A percentile compares a stretch with the other conserved stretches of the same genome.
phyloP scores from a whole-genome alignment of 2,888 invertebrate genomes.

The Eristalinus sepulchralis region DNA sequence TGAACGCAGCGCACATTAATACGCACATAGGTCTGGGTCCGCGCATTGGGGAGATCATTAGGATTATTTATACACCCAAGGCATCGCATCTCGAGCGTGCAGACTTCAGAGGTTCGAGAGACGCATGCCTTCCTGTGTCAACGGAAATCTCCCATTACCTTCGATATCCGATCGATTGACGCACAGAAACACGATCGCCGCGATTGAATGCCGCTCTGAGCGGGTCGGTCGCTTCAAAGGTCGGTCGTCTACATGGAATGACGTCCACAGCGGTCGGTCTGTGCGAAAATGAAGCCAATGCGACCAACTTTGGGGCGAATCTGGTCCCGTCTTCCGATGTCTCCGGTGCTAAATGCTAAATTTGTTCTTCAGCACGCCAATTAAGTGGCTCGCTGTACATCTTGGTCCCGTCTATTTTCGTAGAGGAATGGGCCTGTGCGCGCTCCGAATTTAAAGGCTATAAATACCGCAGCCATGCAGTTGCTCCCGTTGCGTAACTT shows the following conservation, averaged over 20 bases:
- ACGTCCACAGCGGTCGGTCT: slow-evolving; percentile 28
- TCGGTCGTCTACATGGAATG: slow-evolving; percentile 48
- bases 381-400: slow-evolving; percentile 39
- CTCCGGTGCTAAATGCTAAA: slow-evolving; percentile 57
- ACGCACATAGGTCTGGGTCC: neutral
- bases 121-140: slow-evolving; percentile 46
- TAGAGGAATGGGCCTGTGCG: slow-evolving; percentile 34
- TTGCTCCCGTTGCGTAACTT: slow-evolving; percentile 63
- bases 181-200: slow-evolving; percentile 46
- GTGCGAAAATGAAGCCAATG: slow-evolving; percentile 25
- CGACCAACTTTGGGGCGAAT: slow-evolving; percentile 47
- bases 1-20: slow-evolving; percentile 9
- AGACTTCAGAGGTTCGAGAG: neutral
- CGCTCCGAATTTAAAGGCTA: slow-evolving; percentile 51
- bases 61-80: slow-evolving; percentile 5
- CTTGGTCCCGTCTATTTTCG: slow-evolving; percentile 45
- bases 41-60: neutral
- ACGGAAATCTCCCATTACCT: slow-evolving; percentile 38
- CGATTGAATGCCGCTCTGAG: slow-evolving; percentile 1
- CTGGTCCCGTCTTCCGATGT: slow-evolving; percentile 41
- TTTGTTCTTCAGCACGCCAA: slow-evolving; percentile 64
- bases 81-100: neutral
- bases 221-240: slow-evolving; percentile 31
- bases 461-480: slow-evolving; percentile 48
- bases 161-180: slow-evolving; percentile 2